phyloP scores from a whole-genome alignment of 2,113 vertebrate species.

The Corythoichthys haematopterus region DNA sequence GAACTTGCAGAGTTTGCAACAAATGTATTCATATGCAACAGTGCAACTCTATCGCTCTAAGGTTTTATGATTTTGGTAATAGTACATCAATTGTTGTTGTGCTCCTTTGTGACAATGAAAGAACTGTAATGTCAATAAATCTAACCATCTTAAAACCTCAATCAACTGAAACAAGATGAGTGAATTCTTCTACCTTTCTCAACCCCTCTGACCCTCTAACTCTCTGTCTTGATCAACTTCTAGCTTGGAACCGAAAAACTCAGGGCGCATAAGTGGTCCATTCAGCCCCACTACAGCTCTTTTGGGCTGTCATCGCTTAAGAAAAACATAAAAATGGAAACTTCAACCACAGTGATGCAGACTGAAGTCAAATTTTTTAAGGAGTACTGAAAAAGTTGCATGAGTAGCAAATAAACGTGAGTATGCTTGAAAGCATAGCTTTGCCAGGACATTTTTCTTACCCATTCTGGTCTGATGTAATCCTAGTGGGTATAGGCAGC shows the following conservation, averaged over 20 bases:
- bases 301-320: slow-evolving; percentile 54
- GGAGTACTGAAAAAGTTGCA: slow-evolving; percentile 8
- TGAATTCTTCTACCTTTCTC: background rate
- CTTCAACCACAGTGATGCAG: slow-evolving; percentile 9
- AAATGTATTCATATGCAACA: background rate
- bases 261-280: slow-evolving; percentile 8
- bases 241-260: slow-evolving; percentile 22
- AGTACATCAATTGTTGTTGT: background rate
- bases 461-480: background rate
- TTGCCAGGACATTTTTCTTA: background rate
- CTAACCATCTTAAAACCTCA: background rate
- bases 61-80: background rate
- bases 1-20: background rate
- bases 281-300: slow-evolving; percentile 50
- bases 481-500: background rate
- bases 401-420: background rate
- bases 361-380: slow-evolving; percentile 15
- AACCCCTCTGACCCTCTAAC: too few relatives aligned
- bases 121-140: background rate
- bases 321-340: slow-evolving; percentile 40
- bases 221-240: slow-evolving; percentile 47
- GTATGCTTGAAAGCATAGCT: background rate
- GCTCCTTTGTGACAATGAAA: background rate
- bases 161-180: background rate
- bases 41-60: background rate